Percentiles rank a stretch among this genome's conserved stretches.
These are phyloP conservation scores for Philaethria dido DNA, from an alignment of 2,888 invertebrate genomes.

Conservation along the genomic window DNA sequence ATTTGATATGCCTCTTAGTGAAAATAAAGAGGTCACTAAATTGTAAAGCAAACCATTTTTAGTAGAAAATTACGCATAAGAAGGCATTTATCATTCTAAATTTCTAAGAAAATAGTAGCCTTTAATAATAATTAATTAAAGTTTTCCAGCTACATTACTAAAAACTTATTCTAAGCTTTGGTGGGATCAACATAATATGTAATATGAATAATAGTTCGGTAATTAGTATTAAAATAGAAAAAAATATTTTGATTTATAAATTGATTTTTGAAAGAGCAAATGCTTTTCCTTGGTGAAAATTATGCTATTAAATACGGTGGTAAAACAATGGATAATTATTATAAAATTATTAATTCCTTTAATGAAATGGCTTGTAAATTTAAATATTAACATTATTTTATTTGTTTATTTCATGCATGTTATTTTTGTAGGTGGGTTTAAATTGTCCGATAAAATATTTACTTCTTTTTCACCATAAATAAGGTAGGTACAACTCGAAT, in stretches of 20 bases:
- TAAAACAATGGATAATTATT: not conserved
- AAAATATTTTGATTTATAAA: constrained; percentile 25
- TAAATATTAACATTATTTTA: constrained; percentile 20
- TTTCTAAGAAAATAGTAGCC: constrained; percentile 50
- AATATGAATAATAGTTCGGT: constrained; percentile 61
- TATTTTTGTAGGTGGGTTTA: constrained; percentile 45
- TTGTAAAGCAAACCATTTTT: constrained; percentile 32
- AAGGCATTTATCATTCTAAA: constrained; percentile 43
- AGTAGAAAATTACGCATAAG: constrained; percentile 41
- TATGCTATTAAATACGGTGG: not conserved
- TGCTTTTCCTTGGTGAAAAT: constrained; percentile 6
- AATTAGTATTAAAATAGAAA: constrained; percentile 47
- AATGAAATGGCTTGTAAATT: not conserved
- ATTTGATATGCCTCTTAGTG: constrained; percentile 25
- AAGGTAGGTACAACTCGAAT: constrained; percentile 31
- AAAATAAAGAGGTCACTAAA: constrained; percentile 27
- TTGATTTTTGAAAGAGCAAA: not conserved
- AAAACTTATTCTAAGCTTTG: constrained; percentile 80
- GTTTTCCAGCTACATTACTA: constrained; percentile 65
- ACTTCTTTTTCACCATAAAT: constrained; percentile 34
- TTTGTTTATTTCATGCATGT: constrained; percentile 26
- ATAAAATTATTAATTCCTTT: not conserved
- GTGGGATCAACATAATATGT: constrained; percentile 75
- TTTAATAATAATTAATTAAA: constrained; percentile 45
- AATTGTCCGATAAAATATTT: constrained; percentile 44